Evolutionary conservation across 2,113 vertebrate genomes (phyloP).

Genomic region (Lophura nycthemera): DNA sequence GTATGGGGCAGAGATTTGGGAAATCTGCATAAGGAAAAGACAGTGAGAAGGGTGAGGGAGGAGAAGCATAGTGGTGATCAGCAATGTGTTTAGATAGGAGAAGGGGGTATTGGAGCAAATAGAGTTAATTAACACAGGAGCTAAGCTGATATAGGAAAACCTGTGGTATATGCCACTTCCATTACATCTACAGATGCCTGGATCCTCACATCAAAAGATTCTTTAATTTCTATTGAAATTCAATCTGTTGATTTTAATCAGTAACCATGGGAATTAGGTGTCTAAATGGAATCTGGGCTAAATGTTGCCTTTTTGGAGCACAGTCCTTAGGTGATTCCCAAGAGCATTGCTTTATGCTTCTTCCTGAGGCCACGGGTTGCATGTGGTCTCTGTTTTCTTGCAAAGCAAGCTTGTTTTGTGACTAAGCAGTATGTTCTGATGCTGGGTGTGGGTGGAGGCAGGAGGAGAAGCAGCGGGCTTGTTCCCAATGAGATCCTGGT

Average conservation of each 20-base stretch:
- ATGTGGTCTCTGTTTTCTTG: not conserved
- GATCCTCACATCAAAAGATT: not conserved
- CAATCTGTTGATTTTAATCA: not conserved
- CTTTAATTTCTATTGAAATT: not conserved
- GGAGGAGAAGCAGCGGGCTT: not conserved
- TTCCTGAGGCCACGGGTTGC: not conserved
- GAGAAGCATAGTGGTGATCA: not conserved
- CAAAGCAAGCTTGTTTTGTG: not conserved
- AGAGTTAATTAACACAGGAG: not conserved
- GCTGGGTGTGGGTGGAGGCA: not conserved
- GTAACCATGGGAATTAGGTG: not conserved
- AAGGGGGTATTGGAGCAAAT: not conserved
- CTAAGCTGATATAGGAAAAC: accelerated
- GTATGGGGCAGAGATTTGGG: not conserved
- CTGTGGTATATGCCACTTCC: not conserved
- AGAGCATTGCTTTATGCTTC: not conserved
- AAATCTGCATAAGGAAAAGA: not conserved
- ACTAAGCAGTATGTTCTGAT: not conserved
- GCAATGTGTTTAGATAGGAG: not conserved
- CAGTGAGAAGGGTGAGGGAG: not conserved
- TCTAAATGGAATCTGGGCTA: not conserved
- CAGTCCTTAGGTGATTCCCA: accelerated
- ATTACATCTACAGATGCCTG: not conserved
- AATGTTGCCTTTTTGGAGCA: not conserved
- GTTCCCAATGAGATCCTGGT: not conserved